Conservation (phyloP, 2,113 vertebrate genomes). For the Saguinus imperator region DNA sequence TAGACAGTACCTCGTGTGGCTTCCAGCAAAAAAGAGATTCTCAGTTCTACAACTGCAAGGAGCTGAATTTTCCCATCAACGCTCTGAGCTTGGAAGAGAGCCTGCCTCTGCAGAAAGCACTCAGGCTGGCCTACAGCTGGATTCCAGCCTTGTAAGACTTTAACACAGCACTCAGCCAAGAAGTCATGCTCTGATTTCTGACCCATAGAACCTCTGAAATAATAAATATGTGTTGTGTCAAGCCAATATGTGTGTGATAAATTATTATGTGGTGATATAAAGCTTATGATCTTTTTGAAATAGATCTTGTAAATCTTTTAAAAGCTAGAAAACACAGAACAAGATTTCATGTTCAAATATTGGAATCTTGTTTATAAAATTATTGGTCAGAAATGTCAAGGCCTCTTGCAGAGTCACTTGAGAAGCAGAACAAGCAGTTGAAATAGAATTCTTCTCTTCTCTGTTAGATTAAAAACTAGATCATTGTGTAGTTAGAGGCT, state of each 20-base stretch:
- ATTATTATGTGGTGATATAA: background rate
- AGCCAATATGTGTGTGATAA: background rate
- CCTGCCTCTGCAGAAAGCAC: background rate
- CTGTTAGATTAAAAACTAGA: slow-evolving; percentile 14
- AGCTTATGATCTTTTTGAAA: background rate
- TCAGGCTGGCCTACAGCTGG: background rate
- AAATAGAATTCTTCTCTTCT: background rate
- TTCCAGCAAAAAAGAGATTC: accelerated
- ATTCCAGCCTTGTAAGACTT: accelerated
- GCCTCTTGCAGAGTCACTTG: background rate
- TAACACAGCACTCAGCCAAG: background rate
- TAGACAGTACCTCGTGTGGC: background rate
- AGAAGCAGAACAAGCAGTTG: background rate
- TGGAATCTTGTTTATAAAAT: background rate
- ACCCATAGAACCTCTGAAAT: background rate
- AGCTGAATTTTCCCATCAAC: background rate
- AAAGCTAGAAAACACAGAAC: background rate
- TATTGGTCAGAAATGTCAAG: background rate
- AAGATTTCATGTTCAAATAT: background rate
- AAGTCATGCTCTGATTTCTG: background rate
- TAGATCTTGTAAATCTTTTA: too few species aligned
- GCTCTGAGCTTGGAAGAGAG: background rate
- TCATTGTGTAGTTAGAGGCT: slow-evolving; percentile 4
- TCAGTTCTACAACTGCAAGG: accelerated
- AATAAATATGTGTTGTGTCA: background rate